Evolutionary conservation across 2,797 vertebrate species (phyloP).

Genomic region (Rhincodon typus): DNA sequence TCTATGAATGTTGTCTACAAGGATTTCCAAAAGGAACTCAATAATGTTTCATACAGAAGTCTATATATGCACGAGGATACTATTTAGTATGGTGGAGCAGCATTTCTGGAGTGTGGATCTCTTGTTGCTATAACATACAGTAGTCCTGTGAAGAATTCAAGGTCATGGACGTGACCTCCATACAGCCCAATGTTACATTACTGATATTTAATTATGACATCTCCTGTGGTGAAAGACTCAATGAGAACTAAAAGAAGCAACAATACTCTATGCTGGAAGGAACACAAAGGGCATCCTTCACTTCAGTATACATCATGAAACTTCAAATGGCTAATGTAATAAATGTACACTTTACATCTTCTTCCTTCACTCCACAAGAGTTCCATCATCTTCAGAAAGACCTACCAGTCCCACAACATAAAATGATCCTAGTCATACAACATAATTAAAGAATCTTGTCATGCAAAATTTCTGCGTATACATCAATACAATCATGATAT

Average conservation of each 20-base stretch:
- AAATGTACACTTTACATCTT: neutral
- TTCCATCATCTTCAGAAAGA: neutral
- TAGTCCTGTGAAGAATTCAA: neutral
- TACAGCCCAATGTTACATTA: neutral
- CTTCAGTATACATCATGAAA: neutral
- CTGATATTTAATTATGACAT: neutral
- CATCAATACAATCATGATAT: neutral
- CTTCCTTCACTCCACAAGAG: neutral
- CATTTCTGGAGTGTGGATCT: no score
- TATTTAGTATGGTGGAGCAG: no score
- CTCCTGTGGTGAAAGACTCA: neutral
- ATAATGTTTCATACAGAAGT: no score
- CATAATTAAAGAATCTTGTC: neutral
- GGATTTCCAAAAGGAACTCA: no score
- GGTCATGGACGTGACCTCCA: neutral
- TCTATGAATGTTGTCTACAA: no score
- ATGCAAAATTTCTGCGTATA: neutral
- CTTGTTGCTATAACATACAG: no score
- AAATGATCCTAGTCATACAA: neutral
- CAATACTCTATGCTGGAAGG: neutral
- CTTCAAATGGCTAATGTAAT: neutral
- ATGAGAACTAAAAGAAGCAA: neutral
- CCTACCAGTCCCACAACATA: neutral
- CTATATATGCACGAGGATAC: no score
- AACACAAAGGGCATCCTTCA: neutral